Conservation (phyloP, 2,113 vertebrate species). For the Chionomys nivalis region DNA sequence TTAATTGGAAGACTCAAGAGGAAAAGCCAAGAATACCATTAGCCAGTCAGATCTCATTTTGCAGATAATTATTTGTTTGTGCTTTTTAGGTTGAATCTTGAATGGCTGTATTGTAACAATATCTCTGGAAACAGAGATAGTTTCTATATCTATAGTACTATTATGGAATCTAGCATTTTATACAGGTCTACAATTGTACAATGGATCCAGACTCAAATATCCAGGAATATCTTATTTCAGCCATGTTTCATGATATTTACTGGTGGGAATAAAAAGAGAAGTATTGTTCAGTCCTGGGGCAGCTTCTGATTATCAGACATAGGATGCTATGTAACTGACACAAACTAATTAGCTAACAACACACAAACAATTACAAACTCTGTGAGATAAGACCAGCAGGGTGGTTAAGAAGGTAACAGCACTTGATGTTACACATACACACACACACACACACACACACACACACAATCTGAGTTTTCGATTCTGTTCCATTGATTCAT, state of each 20-base stretch:
- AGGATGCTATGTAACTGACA: slow-evolving; percentile 25
- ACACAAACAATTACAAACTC: slow-evolving; percentile 54
- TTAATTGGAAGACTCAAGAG: slow-evolving; percentile 21
- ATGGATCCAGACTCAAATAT: slow-evolving; percentile 41
- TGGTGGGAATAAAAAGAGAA: background rate
- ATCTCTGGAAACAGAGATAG: slow-evolving; percentile 3
- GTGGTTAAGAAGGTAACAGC: background rate
- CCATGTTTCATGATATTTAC: slow-evolving; percentile 9
- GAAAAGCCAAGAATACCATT: slow-evolving; percentile 53
- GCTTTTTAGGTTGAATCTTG: slow-evolving; percentile 48
- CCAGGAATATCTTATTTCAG: slow-evolving; percentile 45
- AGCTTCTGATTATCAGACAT: slow-evolving; percentile 35
- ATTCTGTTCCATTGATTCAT: background rate
- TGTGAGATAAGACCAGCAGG: background rate
- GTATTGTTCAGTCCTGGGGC: background rate
- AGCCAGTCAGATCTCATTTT: slow-evolving; percentile 52
- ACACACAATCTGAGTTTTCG: background rate
- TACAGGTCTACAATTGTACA: slow-evolving; percentile 6
- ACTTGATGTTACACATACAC: background rate
- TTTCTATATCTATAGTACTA: slow-evolving; percentile 19
- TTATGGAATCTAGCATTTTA: slow-evolving; percentile 32
- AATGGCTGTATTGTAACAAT: background rate
- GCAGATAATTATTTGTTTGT: slow-evolving; percentile 42
- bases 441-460: too few species aligned
- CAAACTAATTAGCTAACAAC: slow-evolving; percentile 55